Base-by-base conservation (phyloP, 1,140 invertebrate genomes). In the Saxidomus purpurata region DNA sequence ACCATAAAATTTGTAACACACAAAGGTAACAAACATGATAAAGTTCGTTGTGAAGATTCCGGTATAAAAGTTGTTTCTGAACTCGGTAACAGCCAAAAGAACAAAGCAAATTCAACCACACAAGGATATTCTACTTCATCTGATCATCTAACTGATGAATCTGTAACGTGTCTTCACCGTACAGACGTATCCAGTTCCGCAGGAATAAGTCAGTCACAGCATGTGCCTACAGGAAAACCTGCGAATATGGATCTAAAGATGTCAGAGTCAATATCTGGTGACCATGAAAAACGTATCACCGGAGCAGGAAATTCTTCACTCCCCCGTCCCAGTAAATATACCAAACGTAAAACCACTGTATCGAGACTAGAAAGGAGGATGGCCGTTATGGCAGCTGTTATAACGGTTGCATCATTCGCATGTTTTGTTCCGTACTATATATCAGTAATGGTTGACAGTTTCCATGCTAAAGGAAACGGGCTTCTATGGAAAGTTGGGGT, bases 351-450 rank as follows among this genome's bases (percentile, higher is more conserved):
- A 55, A 55, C 15, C 4, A 19, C 11, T 22, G n/a, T 4, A 22
- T 11, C 52, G n/a, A 55, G 52, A 22, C 3, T 55, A 36, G 69
- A 74, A 40, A 40, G 13, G n/a, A 38, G 36, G 22, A n/a, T 74
- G 36, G 40, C 69, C 11, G n/a, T 74, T 1, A 74, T 74, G 69
- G 36, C 36, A 19, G 15, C 36, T 40, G 69, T 40, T 0, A 40
- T 40, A 74, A 40, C 69, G 1, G 36, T 74, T 38, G 34, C 69
- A 19, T 38, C 31, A 6, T 19, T 74, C 8, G 34, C 36, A 6
- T 74, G 69, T 74, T 74, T 74, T 74, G 69, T 74, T 2, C 69
- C 69, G 1, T 74, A 40, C 40, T 74, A 74, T 22, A 11, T 74
- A n/a, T 38, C 31, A n/a, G 40, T 74, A 36, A 15, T 74, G 36